Evolutionary conservation across 2,113 vertebrate genomes (phyloP).

Genomic region (Lagopus leucura): DNA sequence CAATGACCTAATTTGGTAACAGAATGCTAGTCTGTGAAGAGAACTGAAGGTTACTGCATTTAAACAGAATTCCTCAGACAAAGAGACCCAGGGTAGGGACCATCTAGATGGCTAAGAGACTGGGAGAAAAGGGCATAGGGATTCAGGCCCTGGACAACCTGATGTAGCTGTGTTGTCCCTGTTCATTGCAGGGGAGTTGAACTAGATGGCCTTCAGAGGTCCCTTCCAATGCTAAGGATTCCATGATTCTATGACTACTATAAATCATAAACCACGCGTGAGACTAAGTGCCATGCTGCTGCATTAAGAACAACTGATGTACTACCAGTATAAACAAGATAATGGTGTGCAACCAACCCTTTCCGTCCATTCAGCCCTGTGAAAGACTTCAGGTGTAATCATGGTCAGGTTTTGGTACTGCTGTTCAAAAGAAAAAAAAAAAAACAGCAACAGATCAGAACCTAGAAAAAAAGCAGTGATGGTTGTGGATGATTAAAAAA

Average conservation of each 20-base stretch:
- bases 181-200: no score
- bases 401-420: background rate
- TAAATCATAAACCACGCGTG: background rate
- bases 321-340: background rate
- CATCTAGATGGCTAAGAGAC: background rate
- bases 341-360: background rate
- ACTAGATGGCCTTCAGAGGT: no score
- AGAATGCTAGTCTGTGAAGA: background rate
- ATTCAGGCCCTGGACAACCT: background rate
- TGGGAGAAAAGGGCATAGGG: background rate
- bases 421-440: background rate
- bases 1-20: background rate
- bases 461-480: background rate
- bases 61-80: background rate
- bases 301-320: background rate
- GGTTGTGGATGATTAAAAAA: background rate
- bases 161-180: no score
- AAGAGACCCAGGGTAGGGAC: background rate
- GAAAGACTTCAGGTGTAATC: background rate
- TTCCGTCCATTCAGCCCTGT: background rate
- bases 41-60: background rate
- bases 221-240: no score
- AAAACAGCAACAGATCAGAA: background rate
- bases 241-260: fast-evolving
- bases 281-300: background rate